phyloP scores from a whole-genome alignment of 37 sponge, comb jelly and placozoan species.

The Theonella swinhoei region DNA sequence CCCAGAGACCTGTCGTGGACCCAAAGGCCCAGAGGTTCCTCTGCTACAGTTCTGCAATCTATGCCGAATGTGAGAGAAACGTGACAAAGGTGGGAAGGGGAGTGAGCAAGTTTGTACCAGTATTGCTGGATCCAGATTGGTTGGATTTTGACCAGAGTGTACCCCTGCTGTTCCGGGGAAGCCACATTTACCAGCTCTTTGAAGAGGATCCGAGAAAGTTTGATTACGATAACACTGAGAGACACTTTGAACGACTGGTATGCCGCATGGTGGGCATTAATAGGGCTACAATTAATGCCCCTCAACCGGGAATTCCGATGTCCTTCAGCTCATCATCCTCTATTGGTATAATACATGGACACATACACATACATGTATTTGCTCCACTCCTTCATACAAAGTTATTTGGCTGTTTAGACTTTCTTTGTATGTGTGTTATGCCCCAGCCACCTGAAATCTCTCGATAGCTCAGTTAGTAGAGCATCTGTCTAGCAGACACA shows the following conservation, averaged over 20 bases:
- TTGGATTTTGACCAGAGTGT: not conserved
- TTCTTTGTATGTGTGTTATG: not conserved
- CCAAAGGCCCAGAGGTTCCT: not conserved
- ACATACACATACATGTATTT: no score
- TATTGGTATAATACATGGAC: no score
- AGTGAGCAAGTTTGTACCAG: slow-evolving; percentile 40
- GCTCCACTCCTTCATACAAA: no score
- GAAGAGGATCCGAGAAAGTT: slow-evolving; percentile 10
- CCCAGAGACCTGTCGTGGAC: not conserved
- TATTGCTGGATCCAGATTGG: slow-evolving; percentile 19
- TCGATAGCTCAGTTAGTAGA: no score
- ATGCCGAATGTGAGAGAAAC: slow-evolving; percentile 1
- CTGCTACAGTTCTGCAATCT: slow-evolving; percentile 17
- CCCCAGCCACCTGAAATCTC: no score
- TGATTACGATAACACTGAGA: slow-evolving; percentile 25
- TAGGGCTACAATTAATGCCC: slow-evolving; percentile 21
- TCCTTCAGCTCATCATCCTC: not conserved
- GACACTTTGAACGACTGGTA: slow-evolving; percentile 49
- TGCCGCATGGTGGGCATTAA: slow-evolving; percentile 69
- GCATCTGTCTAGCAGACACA: no score
- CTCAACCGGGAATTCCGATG: not conserved
- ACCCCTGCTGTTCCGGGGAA: slow-evolving; percentile 26
- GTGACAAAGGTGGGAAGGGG: not conserved
- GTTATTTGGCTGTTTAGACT: no score
- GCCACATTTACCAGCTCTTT: not conserved